phyloP scores from a whole-genome alignment of 1,140 invertebrate genomes.

The Zelostemma sp. region DNA sequence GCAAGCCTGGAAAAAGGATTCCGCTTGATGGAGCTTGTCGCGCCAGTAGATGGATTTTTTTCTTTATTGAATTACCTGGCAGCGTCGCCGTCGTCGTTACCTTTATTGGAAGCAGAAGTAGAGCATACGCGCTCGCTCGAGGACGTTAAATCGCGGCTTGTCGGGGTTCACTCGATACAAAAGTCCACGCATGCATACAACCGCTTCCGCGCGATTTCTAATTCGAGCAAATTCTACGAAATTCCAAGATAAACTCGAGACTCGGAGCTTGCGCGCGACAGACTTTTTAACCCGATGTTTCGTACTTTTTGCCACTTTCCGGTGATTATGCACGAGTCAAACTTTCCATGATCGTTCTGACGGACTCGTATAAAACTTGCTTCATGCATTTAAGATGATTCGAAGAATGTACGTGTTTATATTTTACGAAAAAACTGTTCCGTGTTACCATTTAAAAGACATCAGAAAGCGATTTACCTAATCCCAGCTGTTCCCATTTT shows the following conservation, averaged over 20 bases:
- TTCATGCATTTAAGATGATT: neutral
- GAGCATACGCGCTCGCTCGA: conserved; percentile 14
- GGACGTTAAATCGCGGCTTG: conserved; percentile 33
- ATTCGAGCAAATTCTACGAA: too few species aligned
- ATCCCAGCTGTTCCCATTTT: conserved; percentile 5
- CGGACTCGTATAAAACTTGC: neutral
- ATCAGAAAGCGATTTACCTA: conserved; percentile 39
- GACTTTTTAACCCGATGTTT: too few species aligned
- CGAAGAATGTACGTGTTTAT: neutral
- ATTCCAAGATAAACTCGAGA: too few species aligned
- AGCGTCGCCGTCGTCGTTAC: neutral
- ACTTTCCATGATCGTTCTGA: too few species aligned
- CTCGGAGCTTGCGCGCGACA: too few species aligned
- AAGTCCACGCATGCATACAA: too few species aligned
- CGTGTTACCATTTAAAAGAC: conserved; percentile 30
- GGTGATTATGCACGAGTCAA: too few species aligned
- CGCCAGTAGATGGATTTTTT: conserved; percentile 32
- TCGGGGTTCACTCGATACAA: conserved; percentile 18
- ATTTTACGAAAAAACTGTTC: conserved; percentile 18
- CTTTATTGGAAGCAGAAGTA: conserved; percentile 20
- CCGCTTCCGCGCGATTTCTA: too few species aligned
- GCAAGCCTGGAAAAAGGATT: conserved; percentile 16
- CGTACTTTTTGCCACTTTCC: too few species aligned
- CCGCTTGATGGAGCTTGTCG: conserved; percentile 21
- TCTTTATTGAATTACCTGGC: conserved; percentile 29